Evolutionary conservation across 2,888 invertebrate species (phyloP).

Genomic region (Caenorhabditis macrosperma): DNA sequence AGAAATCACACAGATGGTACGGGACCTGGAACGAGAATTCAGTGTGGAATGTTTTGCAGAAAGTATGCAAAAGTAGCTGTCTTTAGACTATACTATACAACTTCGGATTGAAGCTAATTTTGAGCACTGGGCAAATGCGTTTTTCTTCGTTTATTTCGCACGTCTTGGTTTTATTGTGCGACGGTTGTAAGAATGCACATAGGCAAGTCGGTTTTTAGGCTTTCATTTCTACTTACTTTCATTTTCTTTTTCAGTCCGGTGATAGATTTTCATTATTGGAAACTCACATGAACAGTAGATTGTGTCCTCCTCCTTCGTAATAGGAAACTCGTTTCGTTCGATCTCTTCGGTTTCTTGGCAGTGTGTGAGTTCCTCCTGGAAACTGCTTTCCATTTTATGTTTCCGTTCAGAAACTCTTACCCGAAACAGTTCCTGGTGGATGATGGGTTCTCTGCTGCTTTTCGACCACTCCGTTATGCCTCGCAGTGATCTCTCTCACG

Average conservation of each 20-base stretch:
- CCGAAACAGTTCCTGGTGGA: slow-evolving; percentile 72
- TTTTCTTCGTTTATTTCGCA: neutral
- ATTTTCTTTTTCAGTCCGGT: neutral
- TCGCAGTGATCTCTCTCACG: slow-evolving; percentile 75
- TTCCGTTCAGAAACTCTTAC: slow-evolving; percentile 12
- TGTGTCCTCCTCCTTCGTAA: slow-evolving; percentile 91
- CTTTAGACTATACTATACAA: neutral
- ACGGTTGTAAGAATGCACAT: too few relatives aligned
- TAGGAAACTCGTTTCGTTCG: slow-evolving; percentile 77
- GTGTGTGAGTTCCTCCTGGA: slow-evolving; percentile 77
- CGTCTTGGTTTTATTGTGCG: neutral
- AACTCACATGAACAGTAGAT: slow-evolving; percentile 88
- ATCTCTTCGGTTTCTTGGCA: slow-evolving; percentile 72
- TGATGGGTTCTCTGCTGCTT: slow-evolving; percentile 61
- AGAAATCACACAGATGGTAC: slow-evolving; percentile 93
- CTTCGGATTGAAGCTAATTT: slow-evolving; percentile 19
- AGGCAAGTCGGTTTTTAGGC: too few relatives aligned
- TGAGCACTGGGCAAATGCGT: neutral
- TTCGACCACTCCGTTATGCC: slow-evolving; percentile 28
- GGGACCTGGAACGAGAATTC: slow-evolving; percentile 83
- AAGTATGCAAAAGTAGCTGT: neutral
- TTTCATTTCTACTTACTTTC: too few relatives aligned
- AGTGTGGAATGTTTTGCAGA: neutral
- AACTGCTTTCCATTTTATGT: neutral
- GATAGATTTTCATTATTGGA: neutral